phyloP scores from a whole-genome alignment of 2,797 vertebrate species.

The Alca torda region DNA sequence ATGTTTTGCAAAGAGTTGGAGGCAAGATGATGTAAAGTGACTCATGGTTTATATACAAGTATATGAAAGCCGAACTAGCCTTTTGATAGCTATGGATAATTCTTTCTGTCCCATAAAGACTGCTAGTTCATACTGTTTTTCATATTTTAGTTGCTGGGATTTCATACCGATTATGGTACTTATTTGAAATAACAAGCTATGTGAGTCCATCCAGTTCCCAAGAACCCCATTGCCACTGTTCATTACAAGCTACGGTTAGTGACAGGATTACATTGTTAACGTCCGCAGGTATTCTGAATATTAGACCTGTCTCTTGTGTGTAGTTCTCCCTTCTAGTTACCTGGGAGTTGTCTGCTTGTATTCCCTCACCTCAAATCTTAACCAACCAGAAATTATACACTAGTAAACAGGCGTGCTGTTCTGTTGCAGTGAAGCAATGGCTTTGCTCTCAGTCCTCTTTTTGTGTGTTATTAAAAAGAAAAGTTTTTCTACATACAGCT shows the following conservation, averaged over 20 bases:
- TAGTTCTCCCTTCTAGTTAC: slow-evolving; percentile 28
- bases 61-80: slow-evolving; percentile 39
- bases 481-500: background rate
- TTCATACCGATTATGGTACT: slow-evolving; percentile 51
- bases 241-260: slow-evolving; percentile 12
- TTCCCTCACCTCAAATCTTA: slow-evolving; percentile 13
- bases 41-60: background rate
- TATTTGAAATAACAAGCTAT: slow-evolving; percentile 51
- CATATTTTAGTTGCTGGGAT: slow-evolving; percentile 10
- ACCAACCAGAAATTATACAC: slow-evolving; percentile 30
- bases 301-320: slow-evolving; percentile 24
- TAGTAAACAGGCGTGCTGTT: background rate
- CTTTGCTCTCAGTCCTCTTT: background rate
- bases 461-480: background rate
- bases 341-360: slow-evolving; percentile 45
- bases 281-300: slow-evolving; percentile 2
- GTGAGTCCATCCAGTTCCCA: background rate
- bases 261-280: slow-evolving; percentile 12
- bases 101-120: slow-evolving; percentile 32
- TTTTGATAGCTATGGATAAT: slow-evolving; percentile 52
- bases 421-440: slow-evolving; percentile 4
- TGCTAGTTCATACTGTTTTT: slow-evolving; percentile 36
- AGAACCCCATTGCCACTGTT: slow-evolving; percentile 36
- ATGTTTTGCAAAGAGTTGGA: background rate
- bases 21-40: slow-evolving; percentile 36